Conservation (phyloP, 1,140 invertebrate species). For the Telenomus remus region DNA sequence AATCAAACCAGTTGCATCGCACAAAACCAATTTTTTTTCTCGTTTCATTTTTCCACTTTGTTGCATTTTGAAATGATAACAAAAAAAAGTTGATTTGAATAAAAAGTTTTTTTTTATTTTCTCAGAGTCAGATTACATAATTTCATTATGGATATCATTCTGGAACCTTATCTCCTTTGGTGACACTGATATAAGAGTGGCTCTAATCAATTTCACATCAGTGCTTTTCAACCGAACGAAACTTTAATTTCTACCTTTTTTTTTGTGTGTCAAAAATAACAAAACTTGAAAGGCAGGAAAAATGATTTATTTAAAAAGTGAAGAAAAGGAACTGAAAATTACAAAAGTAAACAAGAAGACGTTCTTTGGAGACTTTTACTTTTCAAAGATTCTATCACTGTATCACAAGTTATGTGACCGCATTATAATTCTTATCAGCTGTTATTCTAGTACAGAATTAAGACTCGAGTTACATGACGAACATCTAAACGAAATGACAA, state of each 20-base stretch:
- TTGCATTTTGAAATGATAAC: background rate
- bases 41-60: background rate
- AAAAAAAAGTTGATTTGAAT: background rate
- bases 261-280: too few relatives aligned
- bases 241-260: too few relatives aligned
- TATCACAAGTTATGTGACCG: slow-evolving; percentile 44
- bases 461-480: slow-evolving; percentile 30
- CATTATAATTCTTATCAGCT: slow-evolving; percentile 50
- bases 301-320: too few relatives aligned
- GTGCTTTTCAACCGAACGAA: background rate
- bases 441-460: slow-evolving; percentile 46
- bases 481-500: too few relatives aligned
- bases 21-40: too few relatives aligned
- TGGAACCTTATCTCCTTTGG: slow-evolving; percentile 25
- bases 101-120: background rate
- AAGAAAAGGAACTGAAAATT: too few relatives aligned
- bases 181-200: slow-evolving; percentile 10
- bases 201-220: slow-evolving; percentile 9
- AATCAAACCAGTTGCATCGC: slow-evolving; percentile 37
- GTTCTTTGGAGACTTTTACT: background rate
- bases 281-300: too few relatives aligned
- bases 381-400: slow-evolving; percentile 17
- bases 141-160: slow-evolving; percentile 32
- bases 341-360: background rate
- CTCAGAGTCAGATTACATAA: slow-evolving; percentile 22